Evolutionary conservation across 2,888 invertebrate genomes (phyloP).

Genomic region (Chironomus riparius): DNA sequence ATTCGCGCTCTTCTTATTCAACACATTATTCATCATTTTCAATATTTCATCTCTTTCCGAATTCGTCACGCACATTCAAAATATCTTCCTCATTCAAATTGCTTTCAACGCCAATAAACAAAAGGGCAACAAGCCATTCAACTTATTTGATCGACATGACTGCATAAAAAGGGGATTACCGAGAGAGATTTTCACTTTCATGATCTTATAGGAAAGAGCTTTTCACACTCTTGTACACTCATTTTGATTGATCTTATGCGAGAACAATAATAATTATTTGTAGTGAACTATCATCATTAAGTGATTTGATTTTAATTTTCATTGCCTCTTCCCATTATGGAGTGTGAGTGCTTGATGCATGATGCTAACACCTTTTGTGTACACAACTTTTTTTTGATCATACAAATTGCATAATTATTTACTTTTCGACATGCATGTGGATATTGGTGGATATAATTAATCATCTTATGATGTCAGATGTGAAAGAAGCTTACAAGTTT

Average conservation of each 20-base stretch:
- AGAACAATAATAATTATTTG: background rate
- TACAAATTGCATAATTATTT: background rate
- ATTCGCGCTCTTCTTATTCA: no score
- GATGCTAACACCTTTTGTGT: background rate
- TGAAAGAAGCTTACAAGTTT: no score
- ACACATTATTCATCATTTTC: no score
- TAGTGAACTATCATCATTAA: background rate
- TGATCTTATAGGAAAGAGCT: background rate
- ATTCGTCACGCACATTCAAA: background rate
- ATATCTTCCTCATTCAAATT: background rate
- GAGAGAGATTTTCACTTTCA: background rate
- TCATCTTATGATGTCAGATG: background rate
- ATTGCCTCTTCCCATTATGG: background rate
- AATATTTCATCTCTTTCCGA: background rate
- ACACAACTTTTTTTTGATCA: background rate
- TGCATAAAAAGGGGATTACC: background rate
- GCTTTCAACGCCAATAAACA: background rate
- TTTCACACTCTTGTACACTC: background rate
- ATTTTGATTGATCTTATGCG: background rate
- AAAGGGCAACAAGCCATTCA: background rate
- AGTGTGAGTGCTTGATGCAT: background rate
- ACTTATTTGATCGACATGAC: background rate
- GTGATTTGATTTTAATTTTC: background rate
- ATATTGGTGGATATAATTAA: background rate
- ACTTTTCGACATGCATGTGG: background rate